Evolutionary conservation across 2,113 vertebrate species (phyloP).

Genomic region (Pomatorhinus ruficollis): DNA sequence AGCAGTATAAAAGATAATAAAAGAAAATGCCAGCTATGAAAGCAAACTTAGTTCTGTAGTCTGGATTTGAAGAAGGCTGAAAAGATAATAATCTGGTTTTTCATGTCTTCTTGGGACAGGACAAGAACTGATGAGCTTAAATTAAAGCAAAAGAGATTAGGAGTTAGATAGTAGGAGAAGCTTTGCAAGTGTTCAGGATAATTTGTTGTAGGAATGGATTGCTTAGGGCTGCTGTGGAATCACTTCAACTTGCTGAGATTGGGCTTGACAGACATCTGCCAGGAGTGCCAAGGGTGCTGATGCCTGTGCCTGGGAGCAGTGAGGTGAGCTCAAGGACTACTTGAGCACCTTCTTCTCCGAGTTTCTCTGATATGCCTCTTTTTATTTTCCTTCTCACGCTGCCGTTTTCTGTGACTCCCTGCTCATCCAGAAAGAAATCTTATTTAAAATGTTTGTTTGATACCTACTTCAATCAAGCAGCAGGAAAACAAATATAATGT

Average conservation of each 20-base stretch:
- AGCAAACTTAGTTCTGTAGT: not conserved
- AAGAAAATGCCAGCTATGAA: not conserved
- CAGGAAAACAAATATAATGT: not conserved
- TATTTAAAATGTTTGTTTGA: not conserved
- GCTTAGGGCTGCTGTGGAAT: not conserved
- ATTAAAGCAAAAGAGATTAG: not conserved
- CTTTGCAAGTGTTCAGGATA: not conserved
- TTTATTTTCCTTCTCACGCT: not conserved
- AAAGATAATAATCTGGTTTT: not conserved
- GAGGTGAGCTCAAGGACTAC: not conserved
- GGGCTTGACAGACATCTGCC: not conserved
- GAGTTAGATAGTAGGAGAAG: not conserved
- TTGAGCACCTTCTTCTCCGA: not conserved
- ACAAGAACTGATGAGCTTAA: not conserved
- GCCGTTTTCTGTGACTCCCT: not conserved
- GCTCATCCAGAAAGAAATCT: not conserved
- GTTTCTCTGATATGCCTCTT: not conserved
- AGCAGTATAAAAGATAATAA: not conserved
- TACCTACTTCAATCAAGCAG: not conserved
- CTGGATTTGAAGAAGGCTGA: not conserved
- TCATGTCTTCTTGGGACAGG: not conserved
- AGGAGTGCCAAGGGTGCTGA: not conserved
- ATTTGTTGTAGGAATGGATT: not conserved
- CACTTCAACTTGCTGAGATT: not conserved
- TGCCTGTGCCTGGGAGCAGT: not conserved